Percentiles rank a stretch among this genome's conserved stretches.
phyloP scores from a whole-genome alignment of 1,140 invertebrate species.

The Drosophila jambulina region DNA sequence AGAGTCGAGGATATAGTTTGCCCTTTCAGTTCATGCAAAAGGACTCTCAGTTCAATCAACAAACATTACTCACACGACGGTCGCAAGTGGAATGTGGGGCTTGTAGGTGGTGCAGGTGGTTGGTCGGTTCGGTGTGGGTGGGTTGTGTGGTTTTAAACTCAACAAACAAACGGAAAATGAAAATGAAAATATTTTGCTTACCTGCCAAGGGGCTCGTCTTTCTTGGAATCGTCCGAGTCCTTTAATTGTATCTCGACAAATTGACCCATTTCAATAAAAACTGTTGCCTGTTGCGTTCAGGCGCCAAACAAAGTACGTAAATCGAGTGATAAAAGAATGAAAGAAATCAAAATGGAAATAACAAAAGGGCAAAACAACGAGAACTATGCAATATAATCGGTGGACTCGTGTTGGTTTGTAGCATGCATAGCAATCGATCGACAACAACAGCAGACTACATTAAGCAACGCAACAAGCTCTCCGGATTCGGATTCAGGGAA shows the following conservation, averaged over 20 bases:
- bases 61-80: slow-evolving; percentile 37
- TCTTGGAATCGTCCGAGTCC: slow-evolving; percentile 94
- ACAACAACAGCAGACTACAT: slow-evolving; percentile 67
- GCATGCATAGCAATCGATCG: slow-evolving; percentile 73
- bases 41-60: slow-evolving; percentile 22
- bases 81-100: background rate
- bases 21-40: slow-evolving; percentile 25
- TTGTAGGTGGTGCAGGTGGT: slow-evolving; percentile 9
- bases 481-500: background rate
- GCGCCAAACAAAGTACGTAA: slow-evolving; percentile 48
- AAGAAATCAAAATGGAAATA: slow-evolving; percentile 63
- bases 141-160: slow-evolving; percentile 5
- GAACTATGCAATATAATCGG: slow-evolving; percentile 44
- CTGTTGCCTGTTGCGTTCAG: slow-evolving; percentile 61
- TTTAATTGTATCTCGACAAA: slow-evolving; percentile 91
- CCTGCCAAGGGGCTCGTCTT: slow-evolving; percentile 94
- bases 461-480: slow-evolving; percentile 55
- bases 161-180: slow-evolving; percentile 6
- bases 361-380: slow-evolving; percentile 38
- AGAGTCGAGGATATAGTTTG: background rate
- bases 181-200: slow-evolving; percentile 84
- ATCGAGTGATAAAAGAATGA: slow-evolving; percentile 56
- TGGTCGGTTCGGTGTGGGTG: too few species aligned
- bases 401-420: slow-evolving; percentile 48
- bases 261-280: slow-evolving; percentile 88